Evolutionary conservation across 1,140 invertebrate species (phyloP), one percentile per base, ranked within the genome.

Genomic region (Pseudachorutes palmiensis): DNA sequence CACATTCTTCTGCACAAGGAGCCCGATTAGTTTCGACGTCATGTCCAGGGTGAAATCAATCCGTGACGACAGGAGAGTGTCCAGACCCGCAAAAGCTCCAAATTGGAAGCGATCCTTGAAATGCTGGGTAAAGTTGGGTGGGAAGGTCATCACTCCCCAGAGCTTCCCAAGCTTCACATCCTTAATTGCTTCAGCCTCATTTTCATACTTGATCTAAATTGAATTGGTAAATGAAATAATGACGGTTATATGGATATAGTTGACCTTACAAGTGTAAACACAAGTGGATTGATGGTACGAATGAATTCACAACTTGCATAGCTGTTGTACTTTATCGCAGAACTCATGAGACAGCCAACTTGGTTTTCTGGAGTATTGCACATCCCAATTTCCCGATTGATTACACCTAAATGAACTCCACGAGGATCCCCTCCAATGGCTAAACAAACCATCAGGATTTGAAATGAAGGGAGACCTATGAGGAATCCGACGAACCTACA

Each of bases 361-460:
- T 49, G 61, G 26, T 28, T 24, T 51, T 14, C 31, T 45, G 1
- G 30, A 16, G 3, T 45, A n/a, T 62, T 26, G 32, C 64, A 65
- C 2, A 2, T 29, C 22, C 30, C 32, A 31, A 88, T 83, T 80
- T 95, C 92, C 36, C 86, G 78, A 77, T 94, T 94, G 1, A 94
- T 89, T 66, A 97, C 83, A 26, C 90, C 91, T 76, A 97, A 74
- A 69, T 84, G 85, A 0, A 97, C 82, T 60, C 89, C 87, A 64
- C 84, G 87, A 0, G 94, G 94, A 76, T 94, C 90, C 30, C 89
- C 83, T 65, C 94, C 94, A 72, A 97, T 94, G 26, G 93, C 91
- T 70, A 95, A 77, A 78, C 65, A 67, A 28, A 67, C 60, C 1
- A 51, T 9, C 3, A 62, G 28, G 2, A 67, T 57, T 57, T 67